Evolutionary conservation across 2,888 invertebrate species (phyloP).

Genomic region (Orchesella flavescens): DNA sequence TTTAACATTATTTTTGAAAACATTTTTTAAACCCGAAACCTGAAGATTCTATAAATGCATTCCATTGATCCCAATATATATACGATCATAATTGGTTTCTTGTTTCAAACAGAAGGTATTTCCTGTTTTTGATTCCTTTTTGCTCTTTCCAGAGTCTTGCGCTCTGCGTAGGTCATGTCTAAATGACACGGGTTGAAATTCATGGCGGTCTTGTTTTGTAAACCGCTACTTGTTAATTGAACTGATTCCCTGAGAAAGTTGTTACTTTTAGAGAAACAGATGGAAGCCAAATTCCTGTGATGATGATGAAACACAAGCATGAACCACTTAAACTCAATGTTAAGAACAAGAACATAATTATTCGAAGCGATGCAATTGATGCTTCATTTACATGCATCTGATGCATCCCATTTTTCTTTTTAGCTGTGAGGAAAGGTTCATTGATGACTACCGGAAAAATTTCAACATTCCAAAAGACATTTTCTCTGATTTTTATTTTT

Average conservation of each 20-base stretch:
- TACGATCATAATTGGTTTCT: constrained; percentile 17
- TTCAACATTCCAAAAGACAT: too few relatives aligned
- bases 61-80: constrained; percentile 5
- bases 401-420: too few relatives aligned
- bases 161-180: constrained; percentile 7
- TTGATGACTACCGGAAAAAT: too few relatives aligned
- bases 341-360: too few relatives aligned
- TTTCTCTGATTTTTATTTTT: too few relatives aligned
- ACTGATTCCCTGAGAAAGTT: constrained; percentile 4
- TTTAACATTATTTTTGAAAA: constrained; percentile 15
- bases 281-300: constrained; percentile 34
- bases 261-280: constrained; percentile 8
- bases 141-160: not conserved
- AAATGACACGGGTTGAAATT: constrained; percentile 47
- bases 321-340: not conserved
- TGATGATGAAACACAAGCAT: constrained; percentile 27
- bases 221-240: constrained; percentile 63
- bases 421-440: too few relatives aligned
- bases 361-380: too few relatives aligned
- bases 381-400: too few relatives aligned
- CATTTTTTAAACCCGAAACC: not conserved
- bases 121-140: constrained; percentile 30
- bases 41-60: not conserved
- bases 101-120: constrained; percentile 37
- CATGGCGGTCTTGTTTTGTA: constrained; percentile 63